Evolutionary conservation across 2,113 vertebrate genomes (phyloP), one percentile per base, ranked within the genome.

Genomic region (Proteles cristata): DNA sequence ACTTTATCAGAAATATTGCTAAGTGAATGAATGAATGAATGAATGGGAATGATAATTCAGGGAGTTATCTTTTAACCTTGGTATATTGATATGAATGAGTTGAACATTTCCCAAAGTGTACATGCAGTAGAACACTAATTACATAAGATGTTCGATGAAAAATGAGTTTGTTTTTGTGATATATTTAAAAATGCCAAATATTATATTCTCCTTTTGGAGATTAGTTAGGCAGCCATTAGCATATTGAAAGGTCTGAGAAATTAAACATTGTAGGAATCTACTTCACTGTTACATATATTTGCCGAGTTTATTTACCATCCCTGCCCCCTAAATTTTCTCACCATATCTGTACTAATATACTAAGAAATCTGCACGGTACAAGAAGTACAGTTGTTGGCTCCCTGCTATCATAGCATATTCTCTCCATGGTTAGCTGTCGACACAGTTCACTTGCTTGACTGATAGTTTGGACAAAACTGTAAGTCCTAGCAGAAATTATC

Each of bases 171-270:
- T 31, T 93, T 25, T 73, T 80, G 11, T 61, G 11, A 63, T 35
- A 7, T 33, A 76, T 82, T 93, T 87, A 93, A 81, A 33, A 93
- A 76, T 90, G 58, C 12, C 23, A 9, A 89, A n/a, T 95, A 63
- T 12, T 91, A 9, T 31, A 35, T 50, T 50, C 58, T 90, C 65
- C 23, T 91, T 93, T 88, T 61, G 39, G 76, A 87, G 66, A 63
- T 97, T 73, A 73, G 53, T 35, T 77, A 79, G 55, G n/a, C 28
- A 85, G 9, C 68, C n/a, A 65, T 82, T 82, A 86, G 23, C 58
- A 69, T 97, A 45, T 90, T 93, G 74, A 86, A 93, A 17, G 12
- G 2, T 93, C 45, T 93, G 33, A 93, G 48, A 86, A 63, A 80
- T 84, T 89, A n/a, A 50, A 55, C 69, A 31, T 90, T 50, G 39